These are phyloP conservation scores for Nerophis lumbriciformis DNA, from an alignment of 2,113 vertebrate genomes.

Conservation along the genomic window DNA sequence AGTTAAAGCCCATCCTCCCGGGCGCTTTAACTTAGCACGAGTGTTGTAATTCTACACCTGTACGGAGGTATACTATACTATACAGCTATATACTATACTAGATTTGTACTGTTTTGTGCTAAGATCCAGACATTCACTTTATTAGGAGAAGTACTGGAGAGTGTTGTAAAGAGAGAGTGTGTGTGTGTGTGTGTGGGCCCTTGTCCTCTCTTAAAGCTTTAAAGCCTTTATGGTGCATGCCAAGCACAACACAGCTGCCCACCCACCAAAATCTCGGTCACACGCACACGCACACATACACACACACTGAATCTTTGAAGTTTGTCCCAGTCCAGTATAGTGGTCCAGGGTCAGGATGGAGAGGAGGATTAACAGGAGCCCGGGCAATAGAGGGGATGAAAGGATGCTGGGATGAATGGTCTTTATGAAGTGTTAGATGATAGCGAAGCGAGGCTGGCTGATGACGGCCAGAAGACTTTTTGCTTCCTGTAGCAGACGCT, in stretches of 20 bases:
- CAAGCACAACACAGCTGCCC: conserved; percentile 68
- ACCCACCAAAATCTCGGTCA: conserved; percentile 45
- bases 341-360: conserved; percentile 61
- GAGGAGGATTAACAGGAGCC: conserved; percentile 68
- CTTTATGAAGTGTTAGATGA: conserved; percentile 67
- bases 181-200: conserved; percentile 40
- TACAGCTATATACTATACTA: no score
- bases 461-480: conserved; percentile 46
- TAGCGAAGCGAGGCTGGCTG: conserved; percentile 57
- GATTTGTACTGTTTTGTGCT: no score
- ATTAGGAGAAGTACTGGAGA: conserved; percentile 19
- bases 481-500: conserved; percentile 40
- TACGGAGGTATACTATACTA: conserved; percentile 1
- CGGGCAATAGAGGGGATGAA: conserved; percentile 60
- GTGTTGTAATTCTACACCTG: conserved; percentile 20
- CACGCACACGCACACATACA: conserved; percentile 4
- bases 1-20: conserved; percentile 29
- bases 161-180: conserved; percentile 28
- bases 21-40: no score
- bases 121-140: conserved; percentile 17
- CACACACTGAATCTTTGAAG: conserved; percentile 55
- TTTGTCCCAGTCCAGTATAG: conserved; percentile 63
- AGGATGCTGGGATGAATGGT: conserved; percentile 66
- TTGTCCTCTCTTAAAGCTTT: conserved; percentile 57
- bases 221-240: conserved; percentile 39